phyloP scores from a whole-genome alignment of 2,888 invertebrate genomes.

The Drosophila buzzatii region DNA sequence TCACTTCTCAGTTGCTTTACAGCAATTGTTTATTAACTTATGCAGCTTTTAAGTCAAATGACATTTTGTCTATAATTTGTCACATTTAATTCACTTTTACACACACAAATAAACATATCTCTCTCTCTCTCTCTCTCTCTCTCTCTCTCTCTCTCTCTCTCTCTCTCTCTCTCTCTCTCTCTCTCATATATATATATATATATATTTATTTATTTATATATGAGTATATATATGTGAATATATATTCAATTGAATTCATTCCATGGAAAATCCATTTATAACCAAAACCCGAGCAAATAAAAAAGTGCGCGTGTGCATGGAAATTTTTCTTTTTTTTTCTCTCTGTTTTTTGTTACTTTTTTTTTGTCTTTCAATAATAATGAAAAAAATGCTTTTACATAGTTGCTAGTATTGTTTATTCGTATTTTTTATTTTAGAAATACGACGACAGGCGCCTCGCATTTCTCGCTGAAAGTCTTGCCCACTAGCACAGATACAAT shows the following conservation, averaged over 20 bases:
- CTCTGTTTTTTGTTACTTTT: not conserved
- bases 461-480: conserved; percentile 53
- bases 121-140: not conserved
- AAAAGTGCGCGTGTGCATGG: conserved; percentile 27
- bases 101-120: not conserved
- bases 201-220: no score
- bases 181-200: no score
- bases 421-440: conserved; percentile 75
- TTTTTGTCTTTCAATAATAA: not conserved
- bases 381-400: conserved; percentile 27
- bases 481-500: conserved; percentile 56
- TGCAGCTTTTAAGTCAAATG: not conserved
- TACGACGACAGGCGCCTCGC: conserved; percentile 36
- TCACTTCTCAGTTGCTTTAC: not conserved
- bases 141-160: no score
- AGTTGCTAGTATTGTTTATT: conserved; percentile 35
- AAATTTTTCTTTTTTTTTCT: conserved; percentile 26
- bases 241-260: conserved; percentile 38
- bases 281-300: conserved; percentile 11
- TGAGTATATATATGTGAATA: not conserved
- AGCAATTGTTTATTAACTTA: not conserved
- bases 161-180: no score
- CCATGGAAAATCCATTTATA: conserved; percentile 30
- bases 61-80: conserved; percentile 4
- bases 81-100: conserved; percentile 16